phyloP scores from a whole-genome alignment of 2,113 vertebrate species.

The Passerina amoena region DNA sequence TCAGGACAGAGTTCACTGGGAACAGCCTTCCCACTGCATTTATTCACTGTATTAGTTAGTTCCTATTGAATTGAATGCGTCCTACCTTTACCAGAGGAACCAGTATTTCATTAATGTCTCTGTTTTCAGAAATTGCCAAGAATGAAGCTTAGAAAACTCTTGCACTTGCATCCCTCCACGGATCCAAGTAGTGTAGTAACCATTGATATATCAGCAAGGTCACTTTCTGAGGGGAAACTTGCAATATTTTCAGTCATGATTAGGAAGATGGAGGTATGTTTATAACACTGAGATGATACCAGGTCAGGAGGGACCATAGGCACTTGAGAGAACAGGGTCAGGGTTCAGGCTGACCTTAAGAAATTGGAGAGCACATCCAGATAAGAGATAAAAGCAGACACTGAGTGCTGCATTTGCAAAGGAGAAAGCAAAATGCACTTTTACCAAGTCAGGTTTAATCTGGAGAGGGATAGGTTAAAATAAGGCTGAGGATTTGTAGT shows the following conservation, averaged over 20 bases:
- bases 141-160: background rate
- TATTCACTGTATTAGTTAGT: background rate
- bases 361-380: background rate
- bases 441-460: background rate
- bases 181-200: background rate
- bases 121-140: background rate
- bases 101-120: background rate
- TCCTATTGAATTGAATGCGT: background rate
- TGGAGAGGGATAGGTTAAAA: background rate
- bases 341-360: conserved; percentile 2
- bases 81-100: background rate
- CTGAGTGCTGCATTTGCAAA: background rate
- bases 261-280: background rate
- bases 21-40: background rate
- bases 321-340: background rate
- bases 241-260: background rate
- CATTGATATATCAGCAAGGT: background rate
- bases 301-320: background rate
- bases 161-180: background rate
- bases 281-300: background rate
- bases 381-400: conserved; percentile 17
- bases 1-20: background rate
- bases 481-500: background rate
- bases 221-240: background rate
- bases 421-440: background rate